These are phyloP conservation scores for Spea hammondii DNA, from an alignment of 2,797 vertebrate genomes.

Conservation along the genomic window DNA sequence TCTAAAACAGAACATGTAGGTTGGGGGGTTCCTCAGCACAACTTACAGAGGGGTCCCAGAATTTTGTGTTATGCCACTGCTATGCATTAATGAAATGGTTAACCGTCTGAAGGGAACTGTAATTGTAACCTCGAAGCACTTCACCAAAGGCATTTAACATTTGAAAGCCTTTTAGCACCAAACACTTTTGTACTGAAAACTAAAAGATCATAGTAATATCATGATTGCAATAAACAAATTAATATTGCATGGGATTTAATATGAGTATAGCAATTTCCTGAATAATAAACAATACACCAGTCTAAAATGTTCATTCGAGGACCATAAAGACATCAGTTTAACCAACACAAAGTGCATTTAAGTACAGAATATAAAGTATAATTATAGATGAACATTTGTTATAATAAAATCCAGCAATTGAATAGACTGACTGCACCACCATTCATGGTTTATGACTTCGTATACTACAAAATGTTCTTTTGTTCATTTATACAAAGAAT, in stretches of 20 bases:
- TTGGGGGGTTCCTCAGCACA: no score
- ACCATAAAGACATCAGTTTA: slow-evolving; percentile 31
- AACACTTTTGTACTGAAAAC: slow-evolving; percentile 41
- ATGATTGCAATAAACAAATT: slow-evolving; percentile 51
- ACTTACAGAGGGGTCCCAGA: no score
- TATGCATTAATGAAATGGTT: slow-evolving; percentile 38
- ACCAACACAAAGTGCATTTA: slow-evolving; percentile 41
- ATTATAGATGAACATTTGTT: slow-evolving; percentile 30
- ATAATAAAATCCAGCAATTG: slow-evolving; percentile 8
- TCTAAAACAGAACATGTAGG: no score
- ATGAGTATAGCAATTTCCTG: slow-evolving; percentile 49
- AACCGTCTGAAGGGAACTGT: slow-evolving; percentile 32
- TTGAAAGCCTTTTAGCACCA: slow-evolving; percentile 47
- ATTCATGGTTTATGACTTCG: slow-evolving; percentile 13
- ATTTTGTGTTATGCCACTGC: not conserved
- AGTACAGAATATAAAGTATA: slow-evolving; percentile 29
- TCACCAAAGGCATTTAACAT: slow-evolving; percentile 43
- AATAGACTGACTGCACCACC: not conserved
- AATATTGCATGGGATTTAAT: slow-evolving; percentile 53
- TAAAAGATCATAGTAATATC: slow-evolving; percentile 45
- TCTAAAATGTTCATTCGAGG: slow-evolving; percentile 23
- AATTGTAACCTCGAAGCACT: slow-evolving; percentile 40
- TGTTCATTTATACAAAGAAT: not conserved
- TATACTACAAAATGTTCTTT: not conserved
- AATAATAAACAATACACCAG: slow-evolving; percentile 42